Evolutionary conservation across 2,113 vertebrate genomes (phyloP).

Genomic region (Grantiella picta): DNA sequence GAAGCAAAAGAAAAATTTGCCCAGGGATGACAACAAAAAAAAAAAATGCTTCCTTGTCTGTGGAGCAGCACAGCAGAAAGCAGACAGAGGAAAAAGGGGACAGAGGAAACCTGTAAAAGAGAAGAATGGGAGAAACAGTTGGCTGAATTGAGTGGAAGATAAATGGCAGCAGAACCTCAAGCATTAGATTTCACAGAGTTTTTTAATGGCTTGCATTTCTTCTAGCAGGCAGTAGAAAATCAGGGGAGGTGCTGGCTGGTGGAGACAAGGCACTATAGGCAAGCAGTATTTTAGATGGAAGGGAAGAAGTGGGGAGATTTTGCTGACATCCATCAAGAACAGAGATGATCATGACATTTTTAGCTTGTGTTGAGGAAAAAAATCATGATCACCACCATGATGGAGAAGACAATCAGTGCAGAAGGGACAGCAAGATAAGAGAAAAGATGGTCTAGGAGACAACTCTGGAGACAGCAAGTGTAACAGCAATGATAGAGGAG

Average conservation of each 20-base stretch:
- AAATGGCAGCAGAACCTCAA: background rate
- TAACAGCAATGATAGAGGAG: background rate
- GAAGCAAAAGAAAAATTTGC: background rate
- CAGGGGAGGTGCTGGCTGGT: background rate
- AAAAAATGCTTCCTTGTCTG: background rate
- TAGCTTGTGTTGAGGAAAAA: background rate
- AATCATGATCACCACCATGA: rapidly evolving
- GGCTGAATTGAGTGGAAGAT: background rate
- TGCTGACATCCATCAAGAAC: background rate
- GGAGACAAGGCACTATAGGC: background rate
- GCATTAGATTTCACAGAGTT: background rate
- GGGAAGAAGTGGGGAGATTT: background rate
- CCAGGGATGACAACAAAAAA: background rate
- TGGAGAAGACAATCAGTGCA: background rate
- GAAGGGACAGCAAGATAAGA: background rate
- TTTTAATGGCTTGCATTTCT: background rate
- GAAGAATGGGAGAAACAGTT: background rate
- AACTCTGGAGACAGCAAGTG: background rate
- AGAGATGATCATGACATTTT: background rate
- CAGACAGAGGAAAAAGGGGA: background rate
- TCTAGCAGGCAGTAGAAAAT: background rate
- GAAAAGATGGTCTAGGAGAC: background rate
- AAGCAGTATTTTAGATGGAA: background rate
- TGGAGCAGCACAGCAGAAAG: background rate
- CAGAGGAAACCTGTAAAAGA: background rate